Evolutionary conservation across 2,888 invertebrate genomes (phyloP).

Genomic region (Aphodius granarius): DNA sequence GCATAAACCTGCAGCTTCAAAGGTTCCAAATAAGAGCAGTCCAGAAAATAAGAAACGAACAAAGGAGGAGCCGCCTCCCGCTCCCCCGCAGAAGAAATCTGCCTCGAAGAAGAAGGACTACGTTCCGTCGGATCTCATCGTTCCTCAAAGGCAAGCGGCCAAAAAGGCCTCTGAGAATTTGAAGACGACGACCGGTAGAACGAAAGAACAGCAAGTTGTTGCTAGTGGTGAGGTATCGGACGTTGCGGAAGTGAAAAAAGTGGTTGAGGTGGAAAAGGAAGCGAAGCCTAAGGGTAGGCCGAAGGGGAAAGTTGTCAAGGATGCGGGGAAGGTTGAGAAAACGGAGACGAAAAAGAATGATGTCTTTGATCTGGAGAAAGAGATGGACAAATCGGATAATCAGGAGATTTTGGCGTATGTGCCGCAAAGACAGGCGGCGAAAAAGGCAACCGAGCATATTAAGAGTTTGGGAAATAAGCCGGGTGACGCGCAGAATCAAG

Average conservation of each 20-base stretch:
- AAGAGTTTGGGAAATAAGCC: constrained; percentile 69
- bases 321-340: constrained; percentile 24
- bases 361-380: constrained; percentile 64
- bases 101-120: constrained; percentile 56
- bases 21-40: constrained; percentile 42
- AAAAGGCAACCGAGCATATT: constrained; percentile 88
- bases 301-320: constrained; percentile 29
- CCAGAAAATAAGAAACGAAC: constrained; percentile 43
- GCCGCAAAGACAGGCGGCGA: constrained; percentile 87
- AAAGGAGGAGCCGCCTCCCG: constrained; percentile 32
- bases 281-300: constrained; percentile 40
- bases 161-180: constrained; percentile 90
- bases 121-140: constrained; percentile 78
- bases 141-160: constrained; percentile 87
- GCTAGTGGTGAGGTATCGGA: neutral
- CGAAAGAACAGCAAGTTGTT: constrained; percentile 43
- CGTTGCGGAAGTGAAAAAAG: constrained; percentile 13
- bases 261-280: constrained; percentile 37
- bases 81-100: constrained; percentile 30
- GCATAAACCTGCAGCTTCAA: constrained; percentile 49
- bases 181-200: constrained; percentile 61
- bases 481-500: constrained; percentile 10
- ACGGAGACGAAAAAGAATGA: constrained; percentile 49
- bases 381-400: constrained; percentile 61
- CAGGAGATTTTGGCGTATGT: constrained; percentile 77